Conservation (phyloP, 2,888 invertebrate genomes). For the Drosophila diplacantha region DNA sequence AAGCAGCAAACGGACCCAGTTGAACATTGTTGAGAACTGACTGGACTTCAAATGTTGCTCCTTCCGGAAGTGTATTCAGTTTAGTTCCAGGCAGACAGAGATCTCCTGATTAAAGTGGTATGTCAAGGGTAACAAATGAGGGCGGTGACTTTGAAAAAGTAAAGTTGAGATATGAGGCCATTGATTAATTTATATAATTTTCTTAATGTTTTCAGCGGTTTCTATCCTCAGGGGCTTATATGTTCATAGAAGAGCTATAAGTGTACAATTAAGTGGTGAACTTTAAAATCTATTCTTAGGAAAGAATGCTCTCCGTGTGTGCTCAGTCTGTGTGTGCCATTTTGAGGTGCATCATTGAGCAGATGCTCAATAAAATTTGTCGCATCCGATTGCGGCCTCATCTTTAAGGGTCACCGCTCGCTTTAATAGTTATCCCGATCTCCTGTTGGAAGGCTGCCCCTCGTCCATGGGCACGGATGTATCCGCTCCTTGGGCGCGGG, state of each 20-base stretch:
- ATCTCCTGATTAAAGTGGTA: neutral
- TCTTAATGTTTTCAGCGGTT: neutral
- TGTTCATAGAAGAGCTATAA: neutral
- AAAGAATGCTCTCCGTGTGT: neutral
- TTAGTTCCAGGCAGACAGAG: neutral
- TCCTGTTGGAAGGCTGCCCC: constrained; percentile 33
- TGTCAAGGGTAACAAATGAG: constrained; percentile 1
- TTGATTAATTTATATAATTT: neutral
- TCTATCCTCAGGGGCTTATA: no score
- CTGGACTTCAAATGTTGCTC: no score
- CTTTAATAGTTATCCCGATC: constrained; percentile 46
- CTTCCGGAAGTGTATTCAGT: neutral
- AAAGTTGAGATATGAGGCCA: neutral
- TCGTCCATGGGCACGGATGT: neutral
- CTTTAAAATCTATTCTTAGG: neutral
- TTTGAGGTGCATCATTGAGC: constrained; percentile 39
- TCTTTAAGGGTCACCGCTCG: constrained; percentile 50
- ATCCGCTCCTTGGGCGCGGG: constrained; percentile 23
- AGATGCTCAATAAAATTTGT: constrained; percentile 60
- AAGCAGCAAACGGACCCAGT: constrained; percentile 6
- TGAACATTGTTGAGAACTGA: constrained; percentile 11
- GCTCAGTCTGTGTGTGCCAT: neutral
- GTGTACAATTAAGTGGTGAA: no score
- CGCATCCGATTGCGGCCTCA: constrained; percentile 32
- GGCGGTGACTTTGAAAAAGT: constrained; percentile 2